These are phyloP conservation scores for Polia nebulosa DNA, from an alignment of 2,888 invertebrate genomes.

Conservation along the genomic window DNA sequence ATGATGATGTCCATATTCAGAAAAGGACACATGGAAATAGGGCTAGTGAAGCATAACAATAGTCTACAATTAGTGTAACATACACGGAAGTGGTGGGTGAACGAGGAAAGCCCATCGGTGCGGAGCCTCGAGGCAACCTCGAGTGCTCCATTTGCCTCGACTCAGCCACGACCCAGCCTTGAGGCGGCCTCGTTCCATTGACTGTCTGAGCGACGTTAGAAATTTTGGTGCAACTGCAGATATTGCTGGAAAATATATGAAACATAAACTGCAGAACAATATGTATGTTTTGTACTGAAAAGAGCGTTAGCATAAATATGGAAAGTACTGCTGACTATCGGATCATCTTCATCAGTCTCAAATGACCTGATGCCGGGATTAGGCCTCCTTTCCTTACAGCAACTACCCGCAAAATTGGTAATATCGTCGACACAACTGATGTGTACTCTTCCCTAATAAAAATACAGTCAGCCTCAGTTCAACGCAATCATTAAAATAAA, in stretches of 20 bases:
- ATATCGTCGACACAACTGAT: no score
- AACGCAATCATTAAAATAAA: no score
- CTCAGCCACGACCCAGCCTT: constrained; percentile 73
- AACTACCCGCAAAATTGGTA: no score
- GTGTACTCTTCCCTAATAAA: no score
- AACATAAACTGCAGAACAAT: not conserved
- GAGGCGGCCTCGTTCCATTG: constrained; percentile 66
- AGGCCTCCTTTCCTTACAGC: no score
- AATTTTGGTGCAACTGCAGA: constrained; percentile 36
- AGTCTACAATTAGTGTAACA: constrained; percentile 68
- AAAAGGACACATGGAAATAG: constrained; percentile 70
- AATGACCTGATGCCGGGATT: no score
- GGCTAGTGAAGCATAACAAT: constrained; percentile 74
- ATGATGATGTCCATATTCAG: constrained; percentile 62
- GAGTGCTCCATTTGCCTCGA: constrained; percentile 74
- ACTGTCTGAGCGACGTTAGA: constrained; percentile 44
- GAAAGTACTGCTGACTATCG: no score
- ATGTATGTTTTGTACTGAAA: no score
- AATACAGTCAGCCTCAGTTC: no score
- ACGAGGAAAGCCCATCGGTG: constrained; percentile 81
- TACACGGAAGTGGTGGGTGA: constrained; percentile 71
- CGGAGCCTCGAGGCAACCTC: constrained; percentile 79
- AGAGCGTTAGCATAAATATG: no score
- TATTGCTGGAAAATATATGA: constrained; percentile 9
- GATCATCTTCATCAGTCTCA: no score